Base-by-base conservation (phyloP, 2,113 vertebrate genomes). In the Cheilinus undulatus region DNA sequence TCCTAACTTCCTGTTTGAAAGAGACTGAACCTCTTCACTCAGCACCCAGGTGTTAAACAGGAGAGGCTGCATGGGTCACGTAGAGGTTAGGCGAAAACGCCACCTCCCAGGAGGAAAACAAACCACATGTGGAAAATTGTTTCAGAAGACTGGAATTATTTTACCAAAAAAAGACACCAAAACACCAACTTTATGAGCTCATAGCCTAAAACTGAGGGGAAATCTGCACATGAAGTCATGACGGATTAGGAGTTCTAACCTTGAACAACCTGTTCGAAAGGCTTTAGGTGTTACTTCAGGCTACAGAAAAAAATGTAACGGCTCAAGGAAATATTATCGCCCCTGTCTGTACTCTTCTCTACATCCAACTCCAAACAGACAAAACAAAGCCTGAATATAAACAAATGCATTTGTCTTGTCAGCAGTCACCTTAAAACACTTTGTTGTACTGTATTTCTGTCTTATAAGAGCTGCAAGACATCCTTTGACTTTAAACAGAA, bases 1-100 rank as follows among this genome's bases (percentile, higher is more conserved):
- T 62, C 69, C 56, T 61, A 52, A 76, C 82, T 84, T 90, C 76
- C 87, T 76, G 66, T 80, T 67, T 59, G 51, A 64, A 69, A 69
- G 65, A 71, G 34, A 64, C 79, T 78, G 67, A 79, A 60, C 52
- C 26, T 86, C 63, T 42, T 82, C 66, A 57, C 78, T 80, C 66
- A 70, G 63, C 77, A 53, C 68, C 71, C 67, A 78, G 69, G 78
- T 81, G 83, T 63, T 76, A 70, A 83, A 64, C 73, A 59, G 69
- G 60, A 40, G 64, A 76, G 68, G 53, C 63, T 50, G 75, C 45
- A 3, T 2, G 54, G 88, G 80, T 86, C 85, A 88, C 28, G 0
- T 5, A 12, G 54, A 74, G 88, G 69, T 86, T 80, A 81, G 53
- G 50, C 56, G 45, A 60, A 72, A 84, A 78, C 69, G 69, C 56